Conservation (phyloP, 2,888 invertebrate genomes). For the Agrotis exclamationis region DNA sequence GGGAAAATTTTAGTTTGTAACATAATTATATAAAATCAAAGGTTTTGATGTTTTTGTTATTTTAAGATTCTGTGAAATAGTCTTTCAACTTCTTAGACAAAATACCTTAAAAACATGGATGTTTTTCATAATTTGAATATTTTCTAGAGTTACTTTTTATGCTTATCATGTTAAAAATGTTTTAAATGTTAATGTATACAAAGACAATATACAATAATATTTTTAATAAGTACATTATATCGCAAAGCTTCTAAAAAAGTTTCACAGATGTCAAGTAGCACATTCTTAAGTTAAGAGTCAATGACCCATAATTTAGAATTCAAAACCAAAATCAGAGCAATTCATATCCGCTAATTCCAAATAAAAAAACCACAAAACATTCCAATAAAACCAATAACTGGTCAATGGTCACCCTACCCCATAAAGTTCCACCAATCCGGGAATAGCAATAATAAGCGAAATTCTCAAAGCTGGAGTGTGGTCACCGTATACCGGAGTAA, state of each 20-base stretch:
- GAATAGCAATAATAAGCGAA: conserved; percentile 70
- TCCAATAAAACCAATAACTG: neutral
- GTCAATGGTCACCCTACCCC: conserved; percentile 63
- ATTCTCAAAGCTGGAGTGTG: conserved; percentile 68
- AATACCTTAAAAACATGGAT: neutral
- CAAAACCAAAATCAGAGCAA: neutral
- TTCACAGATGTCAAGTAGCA: too few relatives aligned
- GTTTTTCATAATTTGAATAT: too few relatives aligned
- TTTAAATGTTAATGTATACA: too few relatives aligned
- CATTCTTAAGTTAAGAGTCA: neutral
- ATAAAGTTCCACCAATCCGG: conserved; percentile 69
- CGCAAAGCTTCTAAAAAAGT: too few relatives aligned
- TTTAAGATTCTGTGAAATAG: conserved; percentile 8
- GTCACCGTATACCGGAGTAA: conserved; percentile 60
- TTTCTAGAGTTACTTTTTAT: too few relatives aligned
- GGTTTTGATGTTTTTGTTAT: neutral
- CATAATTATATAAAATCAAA: conserved; percentile 2
- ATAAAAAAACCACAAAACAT: neutral
- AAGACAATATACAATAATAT: too few relatives aligned
- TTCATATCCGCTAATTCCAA: neutral
- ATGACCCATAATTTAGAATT: neutral
- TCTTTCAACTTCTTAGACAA: neutral
- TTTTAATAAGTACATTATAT: too few relatives aligned
- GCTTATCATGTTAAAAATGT: too few relatives aligned
- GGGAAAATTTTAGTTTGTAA: conserved; percentile 49